phyloP scores from a whole-genome alignment of 2,113 vertebrate species.

The Cranoglanis bouderius region DNA sequence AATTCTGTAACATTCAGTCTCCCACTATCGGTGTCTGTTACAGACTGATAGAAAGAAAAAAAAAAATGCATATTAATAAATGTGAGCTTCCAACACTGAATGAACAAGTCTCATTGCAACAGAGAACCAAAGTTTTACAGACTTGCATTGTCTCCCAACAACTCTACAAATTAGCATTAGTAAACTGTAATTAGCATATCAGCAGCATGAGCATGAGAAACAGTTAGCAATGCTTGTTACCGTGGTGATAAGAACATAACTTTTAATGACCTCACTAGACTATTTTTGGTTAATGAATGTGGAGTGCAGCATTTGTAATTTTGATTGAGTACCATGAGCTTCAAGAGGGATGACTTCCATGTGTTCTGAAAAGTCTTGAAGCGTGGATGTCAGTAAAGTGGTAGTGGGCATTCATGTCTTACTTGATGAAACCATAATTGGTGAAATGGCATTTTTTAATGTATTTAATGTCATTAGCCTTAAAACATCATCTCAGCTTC shows the following conservation, averaged over 20 bases:
- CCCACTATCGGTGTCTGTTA: not conserved
- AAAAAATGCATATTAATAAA: constrained; percentile 37
- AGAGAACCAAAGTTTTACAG: constrained; percentile 38
- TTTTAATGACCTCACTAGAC: constrained; percentile 70
- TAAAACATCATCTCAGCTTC: not conserved
- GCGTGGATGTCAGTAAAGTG: constrained; percentile 74
- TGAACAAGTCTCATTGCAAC: constrained; percentile 45
- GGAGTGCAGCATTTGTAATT: constrained; percentile 68
- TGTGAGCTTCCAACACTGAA: constrained; percentile 12
- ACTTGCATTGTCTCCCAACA: constrained; percentile 26
- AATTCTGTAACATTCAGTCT: not conserved
- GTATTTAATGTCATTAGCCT: not conserved
- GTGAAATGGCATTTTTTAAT: constrained; percentile 62
- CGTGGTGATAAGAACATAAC: constrained; percentile 69
- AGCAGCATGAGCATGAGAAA: constrained; percentile 67
- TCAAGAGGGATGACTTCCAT: constrained; percentile 73
- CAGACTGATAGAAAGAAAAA: constrained; percentile 15
- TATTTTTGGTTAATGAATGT: constrained; percentile 72
- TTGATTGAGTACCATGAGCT: constrained; percentile 70
- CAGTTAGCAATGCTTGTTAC: constrained; percentile 68
- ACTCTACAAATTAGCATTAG: constrained; percentile 42
- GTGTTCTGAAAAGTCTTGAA: constrained; percentile 68
- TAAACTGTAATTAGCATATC: constrained; percentile 67
- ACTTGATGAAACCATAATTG: constrained; percentile 69
- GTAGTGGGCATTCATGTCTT: constrained; percentile 59